A percentile compares a stretch with the other conserved stretches of the same genome.
phyloP scores from a whole-genome alignment of 2,113 vertebrate genomes.

The Struthidea cinerea region DNA sequence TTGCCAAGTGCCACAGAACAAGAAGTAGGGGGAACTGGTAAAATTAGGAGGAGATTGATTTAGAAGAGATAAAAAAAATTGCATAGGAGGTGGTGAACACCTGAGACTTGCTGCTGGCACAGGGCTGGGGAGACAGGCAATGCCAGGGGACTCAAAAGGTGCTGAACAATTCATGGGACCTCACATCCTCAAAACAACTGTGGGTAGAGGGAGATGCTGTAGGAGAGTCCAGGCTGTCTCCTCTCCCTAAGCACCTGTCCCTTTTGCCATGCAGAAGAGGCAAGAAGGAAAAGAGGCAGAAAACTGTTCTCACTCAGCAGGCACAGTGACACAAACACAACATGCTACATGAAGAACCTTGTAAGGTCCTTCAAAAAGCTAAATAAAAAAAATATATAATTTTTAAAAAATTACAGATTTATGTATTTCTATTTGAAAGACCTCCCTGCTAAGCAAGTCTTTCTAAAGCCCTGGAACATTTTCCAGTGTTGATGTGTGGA shows the following conservation, averaged over 20 bases:
- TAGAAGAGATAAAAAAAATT: neutral
- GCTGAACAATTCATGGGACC: neutral
- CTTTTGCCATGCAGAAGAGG: neutral
- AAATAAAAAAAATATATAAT: accelerated
- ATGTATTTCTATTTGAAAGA: neutral
- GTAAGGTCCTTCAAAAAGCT: neutral
- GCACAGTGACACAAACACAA: neutral
- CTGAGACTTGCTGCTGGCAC: neutral
- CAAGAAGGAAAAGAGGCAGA: neutral
- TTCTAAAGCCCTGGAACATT: neutral
- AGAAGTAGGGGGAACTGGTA: neutral
- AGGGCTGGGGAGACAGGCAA: neutral
- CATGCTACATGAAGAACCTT: neutral
- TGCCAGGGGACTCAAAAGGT: neutral
- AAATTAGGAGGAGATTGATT: neutral
- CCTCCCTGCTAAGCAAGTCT: neutral
- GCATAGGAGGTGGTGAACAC: neutral
- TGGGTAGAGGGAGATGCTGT: neutral
- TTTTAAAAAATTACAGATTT: neutral
- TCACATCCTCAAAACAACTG: neutral
- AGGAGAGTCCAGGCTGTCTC: neutral
- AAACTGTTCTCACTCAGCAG: neutral
- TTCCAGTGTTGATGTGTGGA: neutral
- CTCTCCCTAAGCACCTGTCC: neutral
- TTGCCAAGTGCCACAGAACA: no score